Evolutionary conservation across 2,888 invertebrate species (phyloP), one percentile per base, ranked within the genome.

Genomic region (Mythimna pallens): DNA sequence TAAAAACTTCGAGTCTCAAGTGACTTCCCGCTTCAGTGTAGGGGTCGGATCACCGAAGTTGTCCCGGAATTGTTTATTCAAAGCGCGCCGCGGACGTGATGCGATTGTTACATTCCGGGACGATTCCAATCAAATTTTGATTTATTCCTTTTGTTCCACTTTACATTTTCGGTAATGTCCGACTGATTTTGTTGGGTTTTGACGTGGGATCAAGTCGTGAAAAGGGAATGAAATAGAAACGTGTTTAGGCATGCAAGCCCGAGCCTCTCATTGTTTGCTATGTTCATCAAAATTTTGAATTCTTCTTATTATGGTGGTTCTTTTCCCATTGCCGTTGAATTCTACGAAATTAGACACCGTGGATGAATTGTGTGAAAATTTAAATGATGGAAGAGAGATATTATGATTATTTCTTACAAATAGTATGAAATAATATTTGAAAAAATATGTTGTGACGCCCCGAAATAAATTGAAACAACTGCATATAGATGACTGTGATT

Each of bases 91-190:
- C 87, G 86, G 82, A 90, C 91, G 91, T 90, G 92, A 92, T 90
- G 87, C 90, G 89, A 93, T 93, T 93, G 93, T 93, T 92, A 92
- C 91, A 90, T 88, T 91, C 89, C 85, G 86, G 85, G 86, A 83
- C 86, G 87, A 89, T 87, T 88, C 90, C 91, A 92, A 93, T 92
- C 92, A 89, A 90, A 93, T 89, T 93, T 92, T 92, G 93, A 93
- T 93, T 93, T 93, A 92, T 92, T 89, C 89, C 87, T 86, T 86
- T 89, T 88, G 89, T 92, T 90, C 89, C 87, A 86, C 86, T 89
- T 88, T 85, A 85, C 84, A 85, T 88, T 89, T 84, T 81, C 69
- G 80, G 86, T 86, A 86, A 86, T 87, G 83, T 84, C 84, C 81
- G 81, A 78, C 85, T 88, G 87, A 89, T 87, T 88, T 79, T 83